These are phyloP conservation scores for Dolichoris vasculosae DNA, from an alignment of 1,140 invertebrate genomes.

Conservation along the genomic window DNA sequence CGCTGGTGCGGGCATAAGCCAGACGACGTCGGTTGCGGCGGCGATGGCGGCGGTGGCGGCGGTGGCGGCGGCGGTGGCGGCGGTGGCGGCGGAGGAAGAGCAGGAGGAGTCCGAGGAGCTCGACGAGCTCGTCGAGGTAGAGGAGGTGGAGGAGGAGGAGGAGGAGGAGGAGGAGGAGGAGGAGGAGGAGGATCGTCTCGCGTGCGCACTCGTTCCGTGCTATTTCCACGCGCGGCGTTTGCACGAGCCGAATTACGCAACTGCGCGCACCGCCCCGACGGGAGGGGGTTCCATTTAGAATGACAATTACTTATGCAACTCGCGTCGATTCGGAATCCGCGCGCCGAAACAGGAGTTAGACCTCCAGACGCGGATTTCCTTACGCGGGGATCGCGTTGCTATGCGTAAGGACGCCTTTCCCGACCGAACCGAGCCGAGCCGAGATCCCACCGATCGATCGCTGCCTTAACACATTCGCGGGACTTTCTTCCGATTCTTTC, in stretches of 20 bases:
- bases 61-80: too few species aligned
- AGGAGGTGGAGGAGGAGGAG: too few species aligned
- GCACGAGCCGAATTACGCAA: slow-evolving; percentile 31
- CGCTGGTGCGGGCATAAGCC: background rate
- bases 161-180: too few species aligned
- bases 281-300: slow-evolving; percentile 61
- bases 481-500: background rate
- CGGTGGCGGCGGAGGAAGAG: background rate
- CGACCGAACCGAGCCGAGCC: too few species aligned
- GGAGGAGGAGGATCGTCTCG: slow-evolving; percentile 1
- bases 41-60: too few species aligned
- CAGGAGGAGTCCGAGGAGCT: background rate
- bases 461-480: background rate
- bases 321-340: slow-evolving; percentile 33
- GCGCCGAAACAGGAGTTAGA: slow-evolving; percentile 13
- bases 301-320: slow-evolving; percentile 70
- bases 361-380: slow-evolving; percentile 24
- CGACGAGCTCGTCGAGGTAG: too few species aligned
- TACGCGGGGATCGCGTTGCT: background rate
- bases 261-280: background rate
- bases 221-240: slow-evolving; percentile 38
- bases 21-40: too few species aligned
- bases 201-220: slow-evolving; percentile 43
- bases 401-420: background rate
- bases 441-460: too few species aligned